Percentiles rank a stretch among this genome's conserved stretches.
Evolutionary conservation across 2,113 vertebrate genomes (phyloP).

Genomic region (Typhlomys cinereus): DNA sequence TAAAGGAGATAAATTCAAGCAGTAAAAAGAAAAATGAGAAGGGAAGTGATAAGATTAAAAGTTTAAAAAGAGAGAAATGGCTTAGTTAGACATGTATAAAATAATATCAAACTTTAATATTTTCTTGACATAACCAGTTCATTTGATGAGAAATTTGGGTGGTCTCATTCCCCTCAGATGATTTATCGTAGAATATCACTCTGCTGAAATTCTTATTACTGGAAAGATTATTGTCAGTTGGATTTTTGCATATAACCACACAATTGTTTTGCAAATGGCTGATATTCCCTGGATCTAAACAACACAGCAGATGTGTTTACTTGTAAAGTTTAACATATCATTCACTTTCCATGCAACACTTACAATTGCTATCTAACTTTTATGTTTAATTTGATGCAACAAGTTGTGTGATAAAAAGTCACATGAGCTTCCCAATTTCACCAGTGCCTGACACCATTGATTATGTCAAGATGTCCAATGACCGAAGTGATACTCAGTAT

Average conservation of each 20-base stretch:
- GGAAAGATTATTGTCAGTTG: background rate
- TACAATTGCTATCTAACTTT: background rate
- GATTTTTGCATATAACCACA: background rate
- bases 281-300: background rate
- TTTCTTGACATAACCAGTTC: background rate
- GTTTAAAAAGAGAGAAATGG: background rate
- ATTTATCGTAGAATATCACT: background rate
- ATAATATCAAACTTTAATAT: background rate
- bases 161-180: accelerated
- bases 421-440: background rate
- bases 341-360: background rate
- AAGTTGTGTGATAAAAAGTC: background rate
- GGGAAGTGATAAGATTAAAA: background rate
- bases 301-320: background rate
- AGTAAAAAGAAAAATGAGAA: background rate
- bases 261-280: background rate
- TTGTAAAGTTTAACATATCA: background rate
- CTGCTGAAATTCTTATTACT: background rate
- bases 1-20: background rate
- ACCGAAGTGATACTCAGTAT: background rate
- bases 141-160: too few species aligned
- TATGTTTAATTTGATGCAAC: background rate
- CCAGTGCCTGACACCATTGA: background rate
- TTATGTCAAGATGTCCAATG: background rate
- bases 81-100: background rate